Conservation (phyloP, 2,113 vertebrate genomes). For the Melanocharis versteri region DNA sequence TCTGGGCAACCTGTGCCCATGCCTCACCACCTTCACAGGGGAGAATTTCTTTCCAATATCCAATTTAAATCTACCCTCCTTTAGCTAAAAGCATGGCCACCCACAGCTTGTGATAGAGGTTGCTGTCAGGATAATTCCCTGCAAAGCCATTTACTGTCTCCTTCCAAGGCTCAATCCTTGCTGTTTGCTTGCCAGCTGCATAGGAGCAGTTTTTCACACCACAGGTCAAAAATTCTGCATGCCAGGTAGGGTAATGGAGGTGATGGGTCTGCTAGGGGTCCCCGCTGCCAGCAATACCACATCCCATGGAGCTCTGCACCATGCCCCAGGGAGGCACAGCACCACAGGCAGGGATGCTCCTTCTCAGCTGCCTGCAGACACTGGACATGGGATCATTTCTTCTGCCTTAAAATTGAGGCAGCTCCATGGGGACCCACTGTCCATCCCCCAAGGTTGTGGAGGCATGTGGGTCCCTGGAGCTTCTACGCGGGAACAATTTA, state of each 20-base stretch:
- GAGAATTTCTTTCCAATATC: not conserved
- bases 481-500: fast-evolving
- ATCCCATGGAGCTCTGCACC: not conserved
- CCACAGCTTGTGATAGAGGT: not conserved
- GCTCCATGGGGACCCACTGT: not conserved
- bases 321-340: not conserved
- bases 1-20: not conserved
- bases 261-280: not conserved
- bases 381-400: not conserved
- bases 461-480: not conserved
- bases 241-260: not conserved
- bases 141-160: not conserved
- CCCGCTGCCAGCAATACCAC: not conserved
- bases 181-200: not conserved
- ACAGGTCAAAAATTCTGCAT: not conserved
- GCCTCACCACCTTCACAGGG: not conserved
- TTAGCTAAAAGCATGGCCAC: not conserved
- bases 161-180: not conserved
- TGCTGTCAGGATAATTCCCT: not conserved
- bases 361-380: not conserved
- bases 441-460: not conserved
- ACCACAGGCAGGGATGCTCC: not conserved
- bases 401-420: not conserved
- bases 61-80: not conserved
- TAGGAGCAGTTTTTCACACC: not conserved